Evolutionary conservation across 2,113 vertebrate genomes (phyloP), one percentile per base, ranked within the genome.

Genomic region (Paradisaea rubra): DNA sequence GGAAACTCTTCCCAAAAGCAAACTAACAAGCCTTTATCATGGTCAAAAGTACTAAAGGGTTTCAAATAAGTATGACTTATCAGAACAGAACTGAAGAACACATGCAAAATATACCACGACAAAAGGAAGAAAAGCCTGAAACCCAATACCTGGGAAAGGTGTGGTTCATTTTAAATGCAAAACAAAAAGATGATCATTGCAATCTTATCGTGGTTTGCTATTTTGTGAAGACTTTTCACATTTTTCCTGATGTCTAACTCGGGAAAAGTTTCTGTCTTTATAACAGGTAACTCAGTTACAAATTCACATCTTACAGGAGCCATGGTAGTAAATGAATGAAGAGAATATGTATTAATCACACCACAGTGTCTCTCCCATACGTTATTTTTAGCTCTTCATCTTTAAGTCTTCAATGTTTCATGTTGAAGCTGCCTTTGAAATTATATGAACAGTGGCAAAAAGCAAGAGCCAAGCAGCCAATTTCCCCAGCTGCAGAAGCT

Each of bases 141-240:
- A 35, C 18, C 8, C 18, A 37, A 2, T 66, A 57, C 30, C 21
- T 70, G 52, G 78, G 52, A 88, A 83, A 78, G 72, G 64, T 66
- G 68, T 78, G 56, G 52, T 49, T 90, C 20, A 92, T 93, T 93
- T 96, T 44, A 95, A 94, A 83, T 78, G 83, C 82, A 88, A 95
- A 95, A 47, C 54, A 42, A 70, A 77, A 79, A 30, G 3, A 47
- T 71, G 3, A n/a, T 35, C 2, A 3, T 69, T 79, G 35, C 37
- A 79, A 23, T 64, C 25, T 49, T 31, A 5, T 28, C 27, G 30
- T 22, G 68, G 56, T 78, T 88, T 52, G 11, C 22, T 78, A 12
- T 78, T 88, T 78, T 27, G 41, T 54, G 42, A 91, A 61, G 30
- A 76, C 30, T 69, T 61, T 61, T 64, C 33, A 47, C 12, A 31